These are phyloP conservation scores for Scaptomyza pallida DNA, from an alignment of 1,140 invertebrate genomes.

Conservation along the genomic window DNA sequence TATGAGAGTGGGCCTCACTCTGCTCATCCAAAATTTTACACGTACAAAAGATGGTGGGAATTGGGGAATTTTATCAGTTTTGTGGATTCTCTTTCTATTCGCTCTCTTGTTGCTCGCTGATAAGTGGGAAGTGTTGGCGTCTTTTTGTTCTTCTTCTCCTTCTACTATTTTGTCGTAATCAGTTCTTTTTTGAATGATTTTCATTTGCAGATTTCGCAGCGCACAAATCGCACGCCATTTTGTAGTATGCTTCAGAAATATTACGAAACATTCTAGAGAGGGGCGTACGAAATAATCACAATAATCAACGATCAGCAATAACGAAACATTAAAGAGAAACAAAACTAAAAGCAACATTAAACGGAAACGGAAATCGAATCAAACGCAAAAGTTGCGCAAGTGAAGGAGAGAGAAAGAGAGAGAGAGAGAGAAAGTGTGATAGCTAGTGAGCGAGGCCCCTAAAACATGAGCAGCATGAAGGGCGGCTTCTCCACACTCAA, in stretches of 20 bases:
- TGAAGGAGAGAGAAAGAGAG: not conserved
- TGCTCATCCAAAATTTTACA: not conserved
- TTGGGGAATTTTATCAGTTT: conserved; percentile 29
- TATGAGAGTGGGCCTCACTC: not conserved
- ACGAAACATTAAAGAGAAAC: not conserved
- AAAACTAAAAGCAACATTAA: conserved; percentile 7
- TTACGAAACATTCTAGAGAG: conserved; percentile 64
- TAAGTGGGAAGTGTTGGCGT: conserved; percentile 29
- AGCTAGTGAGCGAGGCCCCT: conserved; percentile 35
- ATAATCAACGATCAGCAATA: conserved; percentile 13
- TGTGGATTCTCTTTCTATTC: not conserved
- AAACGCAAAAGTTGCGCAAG: not conserved
- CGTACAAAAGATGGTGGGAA: conserved; percentile 6
- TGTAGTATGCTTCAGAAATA: conserved; percentile 69
- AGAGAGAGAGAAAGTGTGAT: conserved; percentile 15
- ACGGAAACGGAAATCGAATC: conserved; percentile 1
- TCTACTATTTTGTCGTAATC: conserved; percentile 36
- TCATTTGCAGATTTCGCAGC: conserved; percentile 68
- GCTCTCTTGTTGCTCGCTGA: conserved; percentile 4
- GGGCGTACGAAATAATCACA: conserved; percentile 10
- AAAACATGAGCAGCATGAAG: conserved; percentile 79
- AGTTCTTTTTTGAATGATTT: conserved; percentile 46
- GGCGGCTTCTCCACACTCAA: conserved; percentile 83
- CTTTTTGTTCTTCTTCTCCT: conserved; percentile 6
- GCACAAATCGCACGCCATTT: conserved; percentile 71